Evolutionary conservation across 2,888 invertebrate genomes (phyloP).

Genomic region (Napeogenes sylphis): DNA sequence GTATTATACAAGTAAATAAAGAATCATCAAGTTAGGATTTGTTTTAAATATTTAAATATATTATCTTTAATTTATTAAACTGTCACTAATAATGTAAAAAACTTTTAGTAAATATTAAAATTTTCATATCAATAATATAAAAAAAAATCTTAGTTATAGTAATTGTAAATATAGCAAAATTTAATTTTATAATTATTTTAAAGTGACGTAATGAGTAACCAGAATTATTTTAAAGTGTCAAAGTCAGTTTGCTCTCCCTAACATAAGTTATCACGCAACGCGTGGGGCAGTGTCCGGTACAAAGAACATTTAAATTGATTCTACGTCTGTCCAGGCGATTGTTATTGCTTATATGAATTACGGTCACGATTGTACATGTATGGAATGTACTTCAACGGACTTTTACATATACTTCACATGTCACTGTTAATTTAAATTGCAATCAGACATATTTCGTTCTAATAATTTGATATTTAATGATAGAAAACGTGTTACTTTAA

Average conservation of each 20-base stretch:
- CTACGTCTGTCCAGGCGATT: slow-evolving; percentile 43
- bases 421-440: not conserved
- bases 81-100: too few relatives aligned
- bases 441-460: not conserved
- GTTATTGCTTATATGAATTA: slow-evolving; percentile 22
- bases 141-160: too few relatives aligned
- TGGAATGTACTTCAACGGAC: not conserved
- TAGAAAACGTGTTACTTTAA: too few relatives aligned
- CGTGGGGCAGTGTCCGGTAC: slow-evolving; percentile 56
- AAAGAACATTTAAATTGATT: slow-evolving; percentile 44
- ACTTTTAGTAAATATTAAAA: too few relatives aligned
- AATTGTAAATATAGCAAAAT: too few relatives aligned
- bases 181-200: too few relatives aligned
- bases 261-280: slow-evolving; percentile 45
- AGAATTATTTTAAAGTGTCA: not conserved
- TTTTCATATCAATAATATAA: too few relatives aligned
- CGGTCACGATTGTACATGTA: slow-evolving; percentile 1
- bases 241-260: slow-evolving; percentile 25
- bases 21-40: too few relatives aligned
- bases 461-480: too few relatives aligned
- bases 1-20: too few relatives aligned
- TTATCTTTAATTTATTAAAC: too few relatives aligned
- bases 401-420: not conserved
- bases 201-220: not conserved
- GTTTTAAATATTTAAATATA: too few relatives aligned